Evolutionary conservation across 2,113 vertebrate genomes (phyloP).

Genomic region (Aspiorhynchus laticeps): DNA sequence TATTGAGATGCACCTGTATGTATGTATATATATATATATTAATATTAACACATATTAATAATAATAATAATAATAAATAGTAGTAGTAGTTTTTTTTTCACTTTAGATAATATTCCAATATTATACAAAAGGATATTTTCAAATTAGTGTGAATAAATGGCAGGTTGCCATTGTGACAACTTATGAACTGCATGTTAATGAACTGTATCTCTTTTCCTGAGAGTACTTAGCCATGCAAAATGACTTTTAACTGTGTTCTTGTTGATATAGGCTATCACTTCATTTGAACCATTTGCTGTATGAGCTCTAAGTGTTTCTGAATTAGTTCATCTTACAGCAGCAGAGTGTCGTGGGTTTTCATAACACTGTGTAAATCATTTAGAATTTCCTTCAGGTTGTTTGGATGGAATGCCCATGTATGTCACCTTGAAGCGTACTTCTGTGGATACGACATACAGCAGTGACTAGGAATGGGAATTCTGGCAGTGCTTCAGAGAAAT

Average conservation of each 20-base stretch:
- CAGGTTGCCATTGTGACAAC: neutral
- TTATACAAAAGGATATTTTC: neutral
- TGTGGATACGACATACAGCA: neutral
- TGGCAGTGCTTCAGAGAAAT: conserved; percentile 25
- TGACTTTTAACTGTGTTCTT: neutral
- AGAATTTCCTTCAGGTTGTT: neutral
- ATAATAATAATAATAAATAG: too few species aligned
- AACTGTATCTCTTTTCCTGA: neutral
- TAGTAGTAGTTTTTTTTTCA: neutral
- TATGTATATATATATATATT: too few species aligned
- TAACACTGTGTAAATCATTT: neutral
- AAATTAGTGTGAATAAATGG: neutral
- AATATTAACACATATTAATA: too few species aligned
- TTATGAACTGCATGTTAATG: neutral
- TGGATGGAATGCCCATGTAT: neutral
- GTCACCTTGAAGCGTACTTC: neutral
- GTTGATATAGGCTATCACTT: neutral
- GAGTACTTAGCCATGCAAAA: neutral
- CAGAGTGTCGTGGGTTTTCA: neutral
- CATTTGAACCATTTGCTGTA: neutral
- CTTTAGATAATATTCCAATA: neutral
- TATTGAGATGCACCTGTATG: too few species aligned
- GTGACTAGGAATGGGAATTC: neutral
- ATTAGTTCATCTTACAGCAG: neutral
- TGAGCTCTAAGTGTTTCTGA: neutral